Percentiles rank a stretch among this genome's conserved stretches.
phyloP scores from a whole-genome alignment of 1,140 invertebrate species.

The Ceratosolen fusciceps region DNA sequence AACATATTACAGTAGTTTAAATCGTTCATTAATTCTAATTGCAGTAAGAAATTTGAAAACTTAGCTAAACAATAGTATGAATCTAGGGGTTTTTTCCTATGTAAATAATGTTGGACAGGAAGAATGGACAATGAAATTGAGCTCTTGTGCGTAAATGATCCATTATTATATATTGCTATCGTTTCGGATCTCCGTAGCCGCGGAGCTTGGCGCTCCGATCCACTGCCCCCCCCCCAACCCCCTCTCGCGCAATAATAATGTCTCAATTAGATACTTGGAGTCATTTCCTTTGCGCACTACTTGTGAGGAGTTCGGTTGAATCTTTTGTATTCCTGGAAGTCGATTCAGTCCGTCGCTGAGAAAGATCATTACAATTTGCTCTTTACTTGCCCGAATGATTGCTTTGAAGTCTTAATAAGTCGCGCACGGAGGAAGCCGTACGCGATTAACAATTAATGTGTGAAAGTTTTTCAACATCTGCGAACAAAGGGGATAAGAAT shows the following conservation, averaged over 20 bases:
- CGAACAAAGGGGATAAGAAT: not conserved
- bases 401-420: not conserved
- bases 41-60: too few species aligned
- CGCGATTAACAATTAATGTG: not conserved
- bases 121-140: not conserved
- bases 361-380: not conserved
- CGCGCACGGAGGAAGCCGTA: not conserved
- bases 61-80: too few species aligned
- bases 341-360: not conserved
- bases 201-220: not conserved
- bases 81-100: not conserved
- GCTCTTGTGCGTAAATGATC: not conserved
- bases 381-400: not conserved
- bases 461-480: not conserved
- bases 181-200: not conserved
- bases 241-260: conserved; percentile 13
- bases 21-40: too few species aligned
- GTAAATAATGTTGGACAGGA: not conserved
- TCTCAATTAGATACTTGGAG: conserved; percentile 17
- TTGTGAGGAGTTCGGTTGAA: not conserved
- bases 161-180: conserved; percentile 2
- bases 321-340: not conserved
- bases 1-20: too few species aligned
- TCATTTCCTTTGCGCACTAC: not conserved
- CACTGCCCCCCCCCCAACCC: not conserved